Evolutionary conservation across 2,113 vertebrate genomes (phyloP).

Genomic region (Malurus elegans): DNA sequence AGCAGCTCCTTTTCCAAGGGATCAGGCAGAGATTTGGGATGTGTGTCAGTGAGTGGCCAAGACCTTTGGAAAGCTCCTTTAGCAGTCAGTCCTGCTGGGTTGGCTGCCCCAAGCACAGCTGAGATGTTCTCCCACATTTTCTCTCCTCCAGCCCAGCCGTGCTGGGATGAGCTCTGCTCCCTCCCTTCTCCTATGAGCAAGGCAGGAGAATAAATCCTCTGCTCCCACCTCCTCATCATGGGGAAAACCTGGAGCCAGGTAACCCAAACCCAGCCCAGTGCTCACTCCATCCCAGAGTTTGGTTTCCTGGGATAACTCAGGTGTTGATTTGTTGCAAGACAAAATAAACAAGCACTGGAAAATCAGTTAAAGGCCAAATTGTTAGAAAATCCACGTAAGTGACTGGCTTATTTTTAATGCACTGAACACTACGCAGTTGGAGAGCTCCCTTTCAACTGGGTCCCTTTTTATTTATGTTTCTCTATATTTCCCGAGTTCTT

Average conservation of each 20-base stretch:
- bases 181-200: neutral
- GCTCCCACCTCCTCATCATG: rapidly evolving
- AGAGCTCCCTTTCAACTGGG: constrained; percentile 27
- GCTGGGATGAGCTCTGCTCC: neutral
- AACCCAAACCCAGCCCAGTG: neutral
- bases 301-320: neutral
- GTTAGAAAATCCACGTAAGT: neutral
- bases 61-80: neutral
- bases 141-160: neutral
- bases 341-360: constrained; percentile 10
- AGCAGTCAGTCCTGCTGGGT: neutral
- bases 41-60: neutral
- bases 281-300: neutral
- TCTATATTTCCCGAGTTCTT: constrained; percentile 43
- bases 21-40: rapidly evolving
- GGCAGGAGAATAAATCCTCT: neutral
- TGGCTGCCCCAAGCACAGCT: rapidly evolving
- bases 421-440: neutral
- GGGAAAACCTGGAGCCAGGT: neutral
- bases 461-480: constrained; percentile 55
- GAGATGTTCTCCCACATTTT: rapidly evolving
- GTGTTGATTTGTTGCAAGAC: neutral
- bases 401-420: neutral
- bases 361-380: neutral
- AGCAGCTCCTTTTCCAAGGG: neutral